These are phyloP conservation scores for Pelecanus crispus DNA, from an alignment of 2,113 vertebrate species.

Conservation along the genomic window DNA sequence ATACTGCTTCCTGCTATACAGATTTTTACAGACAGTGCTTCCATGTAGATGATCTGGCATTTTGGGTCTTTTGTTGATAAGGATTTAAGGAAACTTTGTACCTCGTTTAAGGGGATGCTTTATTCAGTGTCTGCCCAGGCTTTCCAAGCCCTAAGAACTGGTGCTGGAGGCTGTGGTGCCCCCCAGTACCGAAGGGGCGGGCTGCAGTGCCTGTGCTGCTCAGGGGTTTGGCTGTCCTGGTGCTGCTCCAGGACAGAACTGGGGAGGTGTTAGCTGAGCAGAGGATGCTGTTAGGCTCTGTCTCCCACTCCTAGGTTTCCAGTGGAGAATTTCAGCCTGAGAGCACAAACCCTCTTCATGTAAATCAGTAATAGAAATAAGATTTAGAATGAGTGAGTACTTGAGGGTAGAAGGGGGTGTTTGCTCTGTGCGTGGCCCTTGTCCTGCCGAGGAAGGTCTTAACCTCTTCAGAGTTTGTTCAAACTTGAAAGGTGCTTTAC, in stretches of 20 bases:
- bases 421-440: not conserved
- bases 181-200: rapidly evolving
- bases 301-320: not conserved
- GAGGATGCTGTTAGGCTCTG: not conserved
- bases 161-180: not conserved
- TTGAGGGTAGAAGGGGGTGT: not conserved
- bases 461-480: not conserved
- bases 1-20: not conserved
- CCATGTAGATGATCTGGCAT: rapidly evolving
- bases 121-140: not conserved
- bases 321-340: not conserved
- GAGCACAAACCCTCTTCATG: not conserved
- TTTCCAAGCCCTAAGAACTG: not conserved
- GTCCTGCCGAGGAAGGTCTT: not conserved
- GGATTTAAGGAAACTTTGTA: not conserved
- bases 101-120: not conserved
- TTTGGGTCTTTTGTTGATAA: not conserved
- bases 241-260: not conserved
- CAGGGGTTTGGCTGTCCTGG: not conserved
- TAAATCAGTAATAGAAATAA: not conserved
- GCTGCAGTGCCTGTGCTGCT: not conserved
- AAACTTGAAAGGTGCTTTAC: not conserved
- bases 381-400: not conserved
- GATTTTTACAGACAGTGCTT: not conserved
- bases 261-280: not conserved